A percentile compares a stretch with the other conserved stretches of the same genome.
Conservation (phyloP, 2,797 vertebrate genomes). For the Furcifer pardalis region DNA sequence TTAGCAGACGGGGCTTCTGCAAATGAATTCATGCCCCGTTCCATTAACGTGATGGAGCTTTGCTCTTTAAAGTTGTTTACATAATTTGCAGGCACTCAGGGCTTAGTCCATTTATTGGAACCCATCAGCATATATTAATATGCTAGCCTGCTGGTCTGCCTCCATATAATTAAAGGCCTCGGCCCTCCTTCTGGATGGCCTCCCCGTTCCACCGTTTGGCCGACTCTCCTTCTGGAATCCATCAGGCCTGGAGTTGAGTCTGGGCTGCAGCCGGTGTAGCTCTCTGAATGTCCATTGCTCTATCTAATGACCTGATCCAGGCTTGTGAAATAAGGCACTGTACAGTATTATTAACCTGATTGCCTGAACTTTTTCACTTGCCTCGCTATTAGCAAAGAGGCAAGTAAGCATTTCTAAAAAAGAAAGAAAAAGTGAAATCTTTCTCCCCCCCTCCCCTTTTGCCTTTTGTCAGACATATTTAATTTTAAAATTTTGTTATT, state of each 20-base stretch:
- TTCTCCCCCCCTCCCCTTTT: no score
- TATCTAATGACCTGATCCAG: no score
- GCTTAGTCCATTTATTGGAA: conserved; percentile 56
- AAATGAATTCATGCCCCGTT: neutral
- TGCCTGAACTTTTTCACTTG: neutral
- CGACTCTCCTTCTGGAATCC: conserved; percentile 53
- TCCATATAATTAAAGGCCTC: conserved; percentile 58
- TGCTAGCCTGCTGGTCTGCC: conserved; percentile 67
- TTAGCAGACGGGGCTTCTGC: conserved; percentile 53
- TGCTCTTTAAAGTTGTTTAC: conserved; percentile 58
- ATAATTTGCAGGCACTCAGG: conserved; percentile 70
- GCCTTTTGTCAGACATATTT: neutral
- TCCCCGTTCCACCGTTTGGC: conserved; percentile 58
- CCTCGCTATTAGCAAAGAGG: neutral
- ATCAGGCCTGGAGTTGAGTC: no score
- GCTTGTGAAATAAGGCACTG: neutral
- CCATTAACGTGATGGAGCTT: conserved; percentile 45
- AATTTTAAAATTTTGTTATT: neutral
- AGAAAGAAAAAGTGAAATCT: no score
- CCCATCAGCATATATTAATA: conserved; percentile 67
- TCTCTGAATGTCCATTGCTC: no score
- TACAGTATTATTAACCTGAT: no score
- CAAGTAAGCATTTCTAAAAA: neutral
- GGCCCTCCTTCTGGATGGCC: neutral
- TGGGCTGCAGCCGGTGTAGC: no score